These are phyloP conservation scores for Capreolus pygargus DNA, from an alignment of 2,113 vertebrate genomes.

Conservation along the genomic window DNA sequence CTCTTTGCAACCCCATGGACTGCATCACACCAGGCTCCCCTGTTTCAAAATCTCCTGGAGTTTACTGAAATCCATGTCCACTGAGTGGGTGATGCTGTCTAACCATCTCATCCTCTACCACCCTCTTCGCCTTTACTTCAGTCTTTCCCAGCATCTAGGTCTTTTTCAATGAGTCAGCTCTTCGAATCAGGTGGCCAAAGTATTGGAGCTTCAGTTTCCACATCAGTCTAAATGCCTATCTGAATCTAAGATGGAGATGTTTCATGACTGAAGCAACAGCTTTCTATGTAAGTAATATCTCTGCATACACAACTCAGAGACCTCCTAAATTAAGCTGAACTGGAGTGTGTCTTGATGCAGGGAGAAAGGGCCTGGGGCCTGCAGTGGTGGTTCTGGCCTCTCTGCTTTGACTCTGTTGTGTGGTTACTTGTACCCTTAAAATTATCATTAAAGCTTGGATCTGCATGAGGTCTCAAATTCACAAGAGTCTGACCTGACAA, in stretches of 20 bases:
- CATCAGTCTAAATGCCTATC: not conserved
- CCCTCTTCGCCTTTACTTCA: not conserved
- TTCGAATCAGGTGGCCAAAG: not conserved
- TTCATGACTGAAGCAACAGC: not conserved
- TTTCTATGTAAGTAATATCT: not conserved
- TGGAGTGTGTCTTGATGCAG: not conserved
- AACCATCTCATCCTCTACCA: not conserved
- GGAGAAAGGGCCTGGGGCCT: not conserved
- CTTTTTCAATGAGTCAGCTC: not conserved
- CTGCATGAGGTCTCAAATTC: not conserved
- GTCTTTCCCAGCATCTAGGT: not conserved
- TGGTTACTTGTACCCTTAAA: not conserved
- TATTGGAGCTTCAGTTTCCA: not conserved
- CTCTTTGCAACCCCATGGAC: not conserved
- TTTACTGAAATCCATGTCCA: not conserved
- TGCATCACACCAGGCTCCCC: not conserved
- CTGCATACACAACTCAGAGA: not conserved
- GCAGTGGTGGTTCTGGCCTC: not conserved
- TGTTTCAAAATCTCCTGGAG: not conserved
- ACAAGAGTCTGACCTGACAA: not conserved
- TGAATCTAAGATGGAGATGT: not conserved
- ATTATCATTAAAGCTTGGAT: not conserved
- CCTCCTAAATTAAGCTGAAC: not conserved
- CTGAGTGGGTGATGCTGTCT: not conserved
- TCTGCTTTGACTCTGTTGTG: not conserved